Percentiles rank a stretch among this genome's conserved stretches.
Conservation (phyloP, 2,888 invertebrate species). For the Disparrhopalites patrizii region DNA sequence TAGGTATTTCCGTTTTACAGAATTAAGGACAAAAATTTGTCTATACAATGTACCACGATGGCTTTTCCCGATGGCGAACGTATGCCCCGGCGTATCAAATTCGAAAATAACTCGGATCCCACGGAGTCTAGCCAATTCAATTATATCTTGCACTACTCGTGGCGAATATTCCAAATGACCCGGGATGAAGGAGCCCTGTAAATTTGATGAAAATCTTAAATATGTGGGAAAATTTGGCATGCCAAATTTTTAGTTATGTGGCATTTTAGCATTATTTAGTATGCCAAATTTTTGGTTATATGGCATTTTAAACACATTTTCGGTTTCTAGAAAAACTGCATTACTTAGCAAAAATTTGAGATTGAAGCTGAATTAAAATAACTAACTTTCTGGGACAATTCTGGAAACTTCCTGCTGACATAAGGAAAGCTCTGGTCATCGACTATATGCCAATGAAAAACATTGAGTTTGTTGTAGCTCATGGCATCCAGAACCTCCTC, state of each 20-base stretch:
- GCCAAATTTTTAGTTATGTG: too few species aligned
- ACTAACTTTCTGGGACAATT: constrained; percentile 53
- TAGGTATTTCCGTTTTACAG: too few species aligned
- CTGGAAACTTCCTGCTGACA: constrained; percentile 70
- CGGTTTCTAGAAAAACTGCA: too few species aligned
- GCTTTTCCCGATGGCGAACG: constrained; percentile 36
- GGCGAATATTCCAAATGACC: constrained; percentile 57
- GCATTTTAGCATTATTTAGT: too few species aligned
- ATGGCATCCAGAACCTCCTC: constrained; percentile 71
- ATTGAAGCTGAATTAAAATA: too few species aligned
- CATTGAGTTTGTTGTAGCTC: constrained; percentile 87
- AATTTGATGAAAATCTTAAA: too few species aligned
- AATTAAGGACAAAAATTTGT: too few species aligned
- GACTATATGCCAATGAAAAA: constrained; percentile 92
- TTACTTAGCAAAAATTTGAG: too few species aligned
- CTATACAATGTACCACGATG: constrained; percentile 33
- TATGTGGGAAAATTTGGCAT: too few species aligned
- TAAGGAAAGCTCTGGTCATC: constrained; percentile 94
- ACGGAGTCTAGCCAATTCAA: constrained; percentile 70
- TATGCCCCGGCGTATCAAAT: constrained; percentile 77
- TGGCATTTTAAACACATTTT: too few species aligned
- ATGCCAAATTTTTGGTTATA: too few species aligned
- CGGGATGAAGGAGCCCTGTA: constrained; percentile 12
- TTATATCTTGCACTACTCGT: constrained; percentile 62
- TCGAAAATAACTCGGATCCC: constrained; percentile 87